These are phyloP conservation scores for Drosophila siamana DNA, from an alignment of 2,888 invertebrate species.

Conservation along the genomic window DNA sequence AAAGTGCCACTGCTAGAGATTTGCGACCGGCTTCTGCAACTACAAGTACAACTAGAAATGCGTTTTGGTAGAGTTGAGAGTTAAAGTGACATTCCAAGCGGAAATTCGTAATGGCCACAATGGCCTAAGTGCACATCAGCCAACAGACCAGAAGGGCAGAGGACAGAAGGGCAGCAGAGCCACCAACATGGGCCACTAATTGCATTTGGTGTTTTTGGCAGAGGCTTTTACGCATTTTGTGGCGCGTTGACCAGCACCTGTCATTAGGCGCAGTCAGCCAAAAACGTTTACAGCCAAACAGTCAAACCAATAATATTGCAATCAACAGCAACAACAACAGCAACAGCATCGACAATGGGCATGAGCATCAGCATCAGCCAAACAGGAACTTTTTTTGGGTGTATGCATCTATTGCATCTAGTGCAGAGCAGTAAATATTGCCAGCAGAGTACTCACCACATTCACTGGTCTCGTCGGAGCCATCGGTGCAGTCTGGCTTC, in stretches of 20 bases:
- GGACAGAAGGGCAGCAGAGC: neutral
- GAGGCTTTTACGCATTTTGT: slow-evolving; percentile 69
- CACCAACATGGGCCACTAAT: slow-evolving; percentile 61
- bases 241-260: slow-evolving; percentile 62
- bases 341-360: slow-evolving; percentile 47
- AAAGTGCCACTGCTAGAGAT: slow-evolving; percentile 1
- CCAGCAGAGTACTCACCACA: slow-evolving; percentile 85
- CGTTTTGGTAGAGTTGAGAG: slow-evolving; percentile 40
- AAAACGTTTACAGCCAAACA: slow-evolving; percentile 63
- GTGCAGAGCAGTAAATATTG: neutral
- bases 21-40: slow-evolving; percentile 7
- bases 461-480: slow-evolving; percentile 87
- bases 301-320: slow-evolving; percentile 77
- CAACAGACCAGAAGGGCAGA: neutral
- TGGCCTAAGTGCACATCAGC: slow-evolving; percentile 22
- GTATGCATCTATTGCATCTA: neutral
- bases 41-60: slow-evolving; percentile 31
- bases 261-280: slow-evolving; percentile 63
- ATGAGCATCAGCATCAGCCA: slow-evolving; percentile 32
- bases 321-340: slow-evolving; percentile 51
- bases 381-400: neutral
- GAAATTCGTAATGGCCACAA: slow-evolving; percentile 33
- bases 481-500: slow-evolving; percentile 87
- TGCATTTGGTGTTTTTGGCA: slow-evolving; percentile 68
- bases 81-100: slow-evolving; percentile 32